Evolutionary conservation across 2,797 vertebrate genomes (phyloP), one percentile per base, ranked within the genome.

Genomic region (Rhabdomys pumilio): DNA sequence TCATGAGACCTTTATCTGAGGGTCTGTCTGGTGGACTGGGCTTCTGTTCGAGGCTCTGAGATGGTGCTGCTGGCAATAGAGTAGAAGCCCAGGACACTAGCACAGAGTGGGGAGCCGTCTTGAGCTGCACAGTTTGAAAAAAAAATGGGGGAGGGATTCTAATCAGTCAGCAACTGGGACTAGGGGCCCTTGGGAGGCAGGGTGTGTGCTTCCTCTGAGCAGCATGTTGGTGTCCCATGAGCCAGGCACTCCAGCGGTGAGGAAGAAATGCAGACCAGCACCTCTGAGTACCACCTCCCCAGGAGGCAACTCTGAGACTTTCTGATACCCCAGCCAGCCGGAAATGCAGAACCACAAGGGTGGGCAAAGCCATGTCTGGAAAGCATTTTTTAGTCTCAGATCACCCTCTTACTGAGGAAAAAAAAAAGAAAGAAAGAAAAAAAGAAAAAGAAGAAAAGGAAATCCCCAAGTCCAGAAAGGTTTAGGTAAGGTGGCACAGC

Each of bases 11-110:
- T 44, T n/a, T 50, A 57, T 59, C 93, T 81, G 47, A 38, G 14
- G 3, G 0, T 67, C 65, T 55, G 9, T n/a, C 24, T 14, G 17
- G 0, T n/a, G 12, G 34, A 22, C 53, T 0, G 2, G 93, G 0
- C 1, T 6, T 0, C 31, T 86, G 24, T 80, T 93, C 91, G 5
- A 29, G 50, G 12, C 47, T 84, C 69, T 41, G 57, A 38, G 59
- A 19, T 50, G 41, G 53, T 4, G 3, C 73, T 11, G 1, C 29
- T 17, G 38, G 59, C 20, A 82, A 9, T 24, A 73, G 67, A 4
- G 20, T 1, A 7, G 19, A 76, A 61, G 76, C 72, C 29, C 0
- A 57, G 10, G 55, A 79, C 9, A 1, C 82, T 10, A 65, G 67
- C n/a, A 19, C 38, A 20, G 50, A 31, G 80, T 11, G 2, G 73